Percentiles rank a stretch among this genome's conserved stretches.
Conservation (phyloP, 2,113 vertebrate genomes). For the Thalassoma bifasciatum region DNA sequence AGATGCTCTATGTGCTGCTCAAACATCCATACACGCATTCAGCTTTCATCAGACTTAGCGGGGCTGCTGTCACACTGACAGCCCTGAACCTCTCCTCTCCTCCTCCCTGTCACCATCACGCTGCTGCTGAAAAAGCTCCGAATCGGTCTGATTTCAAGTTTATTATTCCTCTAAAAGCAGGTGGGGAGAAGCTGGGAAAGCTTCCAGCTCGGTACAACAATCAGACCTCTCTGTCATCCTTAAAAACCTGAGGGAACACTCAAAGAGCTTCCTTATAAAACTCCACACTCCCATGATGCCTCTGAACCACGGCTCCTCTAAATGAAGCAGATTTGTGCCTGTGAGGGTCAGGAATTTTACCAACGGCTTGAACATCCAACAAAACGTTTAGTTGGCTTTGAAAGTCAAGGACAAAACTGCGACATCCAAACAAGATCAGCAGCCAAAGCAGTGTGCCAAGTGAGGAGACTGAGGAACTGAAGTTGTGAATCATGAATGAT, state of each 20-base stretch:
- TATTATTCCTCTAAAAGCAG: conserved; percentile 24
- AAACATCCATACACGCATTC: conserved; percentile 21
- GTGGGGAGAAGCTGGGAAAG: neutral
- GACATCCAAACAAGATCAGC: neutral
- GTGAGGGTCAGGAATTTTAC: conserved; percentile 23
- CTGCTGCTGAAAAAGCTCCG: conserved; percentile 16
- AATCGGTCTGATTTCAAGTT: conserved; percentile 23
- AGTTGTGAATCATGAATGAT: neutral
- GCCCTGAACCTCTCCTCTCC: conserved; percentile 17
- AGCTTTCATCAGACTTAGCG: conserved; percentile 21
- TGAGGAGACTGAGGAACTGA: neutral
- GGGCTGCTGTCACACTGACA: conserved; percentile 4
- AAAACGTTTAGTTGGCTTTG: conserved; percentile 21
- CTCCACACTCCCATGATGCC: neutral
- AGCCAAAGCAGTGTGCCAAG: neutral
- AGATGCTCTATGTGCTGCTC: conserved; percentile 20
- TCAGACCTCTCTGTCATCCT: conserved; percentile 1
- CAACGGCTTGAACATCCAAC: conserved; percentile 7
- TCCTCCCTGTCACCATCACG: conserved; percentile 21
- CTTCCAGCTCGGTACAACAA: conserved; percentile 10
- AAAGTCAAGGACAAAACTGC: conserved; percentile 5
- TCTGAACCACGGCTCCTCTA: conserved; percentile 1
- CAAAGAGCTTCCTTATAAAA: conserved; percentile 13
- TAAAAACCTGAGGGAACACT: conserved; percentile 13
- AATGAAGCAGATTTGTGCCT: neutral